These are phyloP conservation scores for Endomychus coccineus DNA, from an alignment of 2,888 invertebrate genomes.

Conservation along the genomic window DNA sequence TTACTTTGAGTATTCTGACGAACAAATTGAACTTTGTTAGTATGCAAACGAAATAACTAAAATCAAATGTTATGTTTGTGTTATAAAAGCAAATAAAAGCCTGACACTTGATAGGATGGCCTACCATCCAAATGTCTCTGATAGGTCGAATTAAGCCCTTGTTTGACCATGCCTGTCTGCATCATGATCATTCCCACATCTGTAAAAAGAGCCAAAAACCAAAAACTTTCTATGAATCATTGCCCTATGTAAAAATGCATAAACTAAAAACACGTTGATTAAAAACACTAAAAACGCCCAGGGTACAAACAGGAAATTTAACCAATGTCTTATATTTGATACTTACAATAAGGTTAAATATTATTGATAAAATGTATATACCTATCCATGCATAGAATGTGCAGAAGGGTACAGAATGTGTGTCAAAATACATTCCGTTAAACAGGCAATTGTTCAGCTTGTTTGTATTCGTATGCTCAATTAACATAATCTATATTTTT, in stretches of 20 bases:
- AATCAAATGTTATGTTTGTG: too few relatives aligned
- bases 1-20: too few relatives aligned
- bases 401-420: slow-evolving; percentile 43
- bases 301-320: slow-evolving; percentile 17
- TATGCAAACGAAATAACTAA: too few relatives aligned
- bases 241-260: too few relatives aligned
- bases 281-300: slow-evolving; percentile 25
- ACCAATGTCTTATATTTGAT: slow-evolving; percentile 18
- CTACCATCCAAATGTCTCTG: slow-evolving; percentile 72
- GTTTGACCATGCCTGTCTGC: slow-evolving; percentile 94
- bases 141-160: slow-evolving; percentile 58
- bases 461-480: too few relatives aligned
- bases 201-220: slow-evolving; percentile 64
- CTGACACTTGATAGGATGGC: slow-evolving; percentile 39
- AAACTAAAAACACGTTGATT: too few relatives aligned
- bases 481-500: too few relatives aligned
- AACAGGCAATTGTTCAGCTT: slow-evolving; percentile 8
- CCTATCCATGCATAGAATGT: slow-evolving; percentile 42
- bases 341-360: slow-evolving; percentile 5
- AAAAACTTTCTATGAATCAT: slow-evolving; percentile 21
- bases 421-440: slow-evolving; percentile 39
- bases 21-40: too few relatives aligned
- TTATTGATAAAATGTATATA: slow-evolving; percentile 13
- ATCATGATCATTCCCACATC: slow-evolving; percentile 97
- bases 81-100: slow-evolving; percentile 30